Evolutionary conservation across 2,888 invertebrate species (phyloP), one percentile per base, ranked within the genome.

Genomic region (Fabriciana adippe): DNA sequence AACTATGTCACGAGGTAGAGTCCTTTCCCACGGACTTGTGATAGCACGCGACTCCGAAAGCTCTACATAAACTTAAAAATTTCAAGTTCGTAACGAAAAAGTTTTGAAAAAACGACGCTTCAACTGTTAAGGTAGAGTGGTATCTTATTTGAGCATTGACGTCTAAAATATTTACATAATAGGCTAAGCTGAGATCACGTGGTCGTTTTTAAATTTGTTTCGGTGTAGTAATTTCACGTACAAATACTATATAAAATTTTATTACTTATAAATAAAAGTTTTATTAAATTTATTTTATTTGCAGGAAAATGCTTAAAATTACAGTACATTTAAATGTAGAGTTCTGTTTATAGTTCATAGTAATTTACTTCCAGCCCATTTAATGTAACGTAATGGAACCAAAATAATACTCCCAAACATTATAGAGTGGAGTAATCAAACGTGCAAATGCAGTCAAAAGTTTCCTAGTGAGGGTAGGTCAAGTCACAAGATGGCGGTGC

Each of bases 1-100:
- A 86, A 87, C 81, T 86, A 83, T 83, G 86, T 84, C 86, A 86
- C 81, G 75, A 77, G 78, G 78, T 80, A 80, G 72, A 63, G 67
- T 66, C 69, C 68, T 73, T 69, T 69, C 55, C 65, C 60, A 72
- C 65, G 45, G 61, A 68, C 47, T 31, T 56, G 57, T 41, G 35
- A 3, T 41, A 41, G n/a, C 18, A 47, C 26, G 55, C 47, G 50
- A 72, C 67, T 68, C 56, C 26, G 47, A 71, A 69, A 69, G 50
- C 61, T 61, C 51, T 18, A 13, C 50, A 45, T 31, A 64, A 35
- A 35, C 56, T 64, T 68, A 67, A 16, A 57, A 50, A 18, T 15
- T 54, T 53, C 14, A 61, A 57, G 31, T 56, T 64, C 41, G 64
- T 48, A 59, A 64, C 41, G 54, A 21, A 54, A 67, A 67, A 67